A percentile compares a stretch with the other conserved stretches of the same genome.
These are phyloP conservation scores for Varecia variegata DNA, from an alignment of 2,797 vertebrate species.

Conservation along the genomic window DNA sequence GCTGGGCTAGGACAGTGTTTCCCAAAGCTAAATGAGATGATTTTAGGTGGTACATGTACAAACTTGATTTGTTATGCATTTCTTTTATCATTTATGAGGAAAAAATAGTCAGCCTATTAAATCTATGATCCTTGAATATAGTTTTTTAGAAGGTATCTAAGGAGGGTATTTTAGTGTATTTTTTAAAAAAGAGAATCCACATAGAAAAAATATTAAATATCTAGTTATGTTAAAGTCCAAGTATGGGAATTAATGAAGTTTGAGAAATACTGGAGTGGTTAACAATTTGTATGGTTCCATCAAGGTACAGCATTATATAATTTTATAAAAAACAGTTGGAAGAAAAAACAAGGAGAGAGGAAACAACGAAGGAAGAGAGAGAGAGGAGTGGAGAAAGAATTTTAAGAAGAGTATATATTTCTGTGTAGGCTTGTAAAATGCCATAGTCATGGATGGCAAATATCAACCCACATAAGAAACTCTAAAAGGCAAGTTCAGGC, in stretches of 20 bases:
- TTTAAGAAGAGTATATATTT: background rate
- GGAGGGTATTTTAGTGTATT: background rate
- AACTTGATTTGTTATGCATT: background rate
- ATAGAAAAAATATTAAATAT: background rate
- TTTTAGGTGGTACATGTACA: background rate
- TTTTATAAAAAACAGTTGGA: conserved; percentile 34
- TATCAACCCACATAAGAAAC: conserved; percentile 50
- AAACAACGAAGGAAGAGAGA: background rate
- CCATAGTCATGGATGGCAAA: background rate
- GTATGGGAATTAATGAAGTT: background rate
- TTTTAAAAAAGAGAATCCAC: background rate
- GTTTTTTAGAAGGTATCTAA: background rate
- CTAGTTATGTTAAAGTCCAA: background rate
- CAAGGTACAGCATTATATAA: background rate
- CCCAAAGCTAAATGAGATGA: background rate
- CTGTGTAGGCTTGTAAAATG: background rate
- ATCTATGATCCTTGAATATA: background rate
- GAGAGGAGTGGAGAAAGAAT: background rate
- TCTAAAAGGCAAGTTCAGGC: conserved; percentile 68
- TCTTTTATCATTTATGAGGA: background rate
- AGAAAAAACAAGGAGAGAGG: background rate
- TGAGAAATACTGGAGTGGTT: background rate
- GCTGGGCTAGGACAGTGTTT: background rate
- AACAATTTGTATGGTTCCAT: background rate
- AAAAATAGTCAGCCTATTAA: conserved; percentile 3